Evolutionary conservation across 2,797 vertebrate genomes (phyloP).

Genomic region (Carapus acus): DNA sequence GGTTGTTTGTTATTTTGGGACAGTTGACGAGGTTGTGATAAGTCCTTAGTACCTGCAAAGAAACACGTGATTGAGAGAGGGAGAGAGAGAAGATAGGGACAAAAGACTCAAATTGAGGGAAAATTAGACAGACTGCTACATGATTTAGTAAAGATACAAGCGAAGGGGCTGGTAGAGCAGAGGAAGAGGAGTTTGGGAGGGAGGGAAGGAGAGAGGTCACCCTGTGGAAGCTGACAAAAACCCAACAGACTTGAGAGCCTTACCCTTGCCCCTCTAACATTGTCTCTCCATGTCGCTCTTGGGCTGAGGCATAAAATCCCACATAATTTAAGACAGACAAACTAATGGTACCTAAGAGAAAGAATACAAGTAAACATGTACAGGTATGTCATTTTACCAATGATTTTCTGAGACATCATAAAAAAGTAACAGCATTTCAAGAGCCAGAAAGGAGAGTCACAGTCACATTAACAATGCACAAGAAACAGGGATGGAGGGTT

Average conservation of each 20-base stretch:
- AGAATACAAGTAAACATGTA: slow-evolving; percentile 98
- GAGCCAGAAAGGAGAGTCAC: slow-evolving; percentile 66
- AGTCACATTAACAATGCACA: slow-evolving; percentile 66
- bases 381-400: slow-evolving; percentile 70
- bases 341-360: slow-evolving; percentile 99
- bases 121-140: slow-evolving; percentile 72
- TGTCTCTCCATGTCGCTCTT: slow-evolving; percentile 84
- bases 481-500: slow-evolving; percentile 61
- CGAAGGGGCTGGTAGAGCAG: slow-evolving; percentile 53
- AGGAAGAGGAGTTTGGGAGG: slow-evolving; percentile 63
- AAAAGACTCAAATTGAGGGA: slow-evolving; percentile 72
- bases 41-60: slow-evolving; percentile 93
- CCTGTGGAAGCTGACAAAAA: slow-evolving; percentile 77
- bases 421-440: slow-evolving; percentile 56
- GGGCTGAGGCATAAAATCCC: slow-evolving; percentile 85
- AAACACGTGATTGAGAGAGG: slow-evolving; percentile 89
- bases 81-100: slow-evolving; percentile 73
- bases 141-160: slow-evolving; percentile 66
- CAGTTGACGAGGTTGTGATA: slow-evolving; percentile 69
- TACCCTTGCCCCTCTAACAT: slow-evolving; percentile 97
- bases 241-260: slow-evolving; percentile 95
- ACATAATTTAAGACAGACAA: slow-evolving; percentile 99
- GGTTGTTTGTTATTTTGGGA: slow-evolving; percentile 71
- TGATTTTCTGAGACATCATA: slow-evolving; percentile 60
- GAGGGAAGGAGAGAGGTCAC: slow-evolving; percentile 66